phyloP scores from a whole-genome alignment of 2,797 vertebrate genomes.

The Enteromius afrohamiltoni region DNA sequence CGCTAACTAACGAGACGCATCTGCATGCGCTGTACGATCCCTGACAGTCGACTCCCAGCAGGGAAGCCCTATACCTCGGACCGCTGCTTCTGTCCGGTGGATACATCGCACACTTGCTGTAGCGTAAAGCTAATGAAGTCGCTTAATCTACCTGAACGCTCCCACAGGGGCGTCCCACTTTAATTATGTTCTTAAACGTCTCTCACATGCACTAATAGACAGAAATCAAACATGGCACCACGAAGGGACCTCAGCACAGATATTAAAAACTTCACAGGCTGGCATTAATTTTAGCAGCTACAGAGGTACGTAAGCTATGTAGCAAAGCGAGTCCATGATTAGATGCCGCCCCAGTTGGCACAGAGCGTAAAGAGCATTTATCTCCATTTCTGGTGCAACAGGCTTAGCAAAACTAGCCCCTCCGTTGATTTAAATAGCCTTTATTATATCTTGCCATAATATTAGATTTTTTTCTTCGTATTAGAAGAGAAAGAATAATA shows the following conservation, averaged over 20 bases:
- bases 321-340: conserved; percentile 44
- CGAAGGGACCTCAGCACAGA: conserved; percentile 46
- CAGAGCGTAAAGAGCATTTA: conserved; percentile 48
- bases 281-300: conserved; percentile 44
- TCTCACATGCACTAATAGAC: conserved; percentile 58
- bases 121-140: conserved; percentile 70
- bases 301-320: conserved; percentile 25
- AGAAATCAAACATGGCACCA: conserved; percentile 55
- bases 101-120: conserved; percentile 61
- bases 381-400: conserved; percentile 49
- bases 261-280: conserved; percentile 57
- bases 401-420: conserved; percentile 21
- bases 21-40: background rate
- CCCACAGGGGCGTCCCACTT: conserved; percentile 68
- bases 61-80: conserved; percentile 27
- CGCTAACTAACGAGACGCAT: conserved; percentile 3
- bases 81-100: conserved; percentile 56
- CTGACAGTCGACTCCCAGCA: conserved; percentile 29
- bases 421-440: conserved; percentile 6
- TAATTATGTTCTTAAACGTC: conserved; percentile 72
- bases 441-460: conserved; percentile 22
- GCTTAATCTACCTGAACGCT: conserved; percentile 75
- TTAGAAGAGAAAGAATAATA: background rate
- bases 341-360: conserved; percentile 34
- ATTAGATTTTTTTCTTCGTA: background rate